Evolutionary conservation across 2,888 invertebrate genomes (phyloP).

Genomic region (Cheilosia urbana): DNA sequence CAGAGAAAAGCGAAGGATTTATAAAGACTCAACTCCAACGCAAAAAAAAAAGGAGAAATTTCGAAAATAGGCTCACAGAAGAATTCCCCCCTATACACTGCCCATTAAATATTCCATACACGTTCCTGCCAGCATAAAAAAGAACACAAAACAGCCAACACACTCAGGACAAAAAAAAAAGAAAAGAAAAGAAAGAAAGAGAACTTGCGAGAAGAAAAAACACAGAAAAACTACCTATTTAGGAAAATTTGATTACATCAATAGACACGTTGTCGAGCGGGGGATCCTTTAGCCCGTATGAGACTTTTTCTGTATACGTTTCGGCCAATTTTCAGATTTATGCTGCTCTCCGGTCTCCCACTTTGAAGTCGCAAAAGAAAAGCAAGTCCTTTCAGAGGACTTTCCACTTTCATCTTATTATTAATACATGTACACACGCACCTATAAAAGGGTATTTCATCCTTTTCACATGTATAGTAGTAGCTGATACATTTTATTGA

Average conservation of each 20-base stretch:
- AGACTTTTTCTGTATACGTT: slow-evolving; percentile 15
- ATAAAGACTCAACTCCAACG: slow-evolving; percentile 17
- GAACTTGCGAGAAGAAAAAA: slow-evolving; percentile 13
- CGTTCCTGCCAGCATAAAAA: slow-evolving; percentile 26
- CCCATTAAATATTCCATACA: slow-evolving; percentile 52
- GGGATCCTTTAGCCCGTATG: slow-evolving; percentile 31
- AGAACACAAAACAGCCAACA: neutral
- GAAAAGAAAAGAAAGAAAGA: neutral
- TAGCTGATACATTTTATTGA: slow-evolving; percentile 58
- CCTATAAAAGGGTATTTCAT: slow-evolving; percentile 47
- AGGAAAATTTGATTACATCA: slow-evolving; percentile 74
- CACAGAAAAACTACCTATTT: slow-evolving; percentile 47
- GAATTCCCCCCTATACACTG: neutral
- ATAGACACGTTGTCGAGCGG: slow-evolving; percentile 67
- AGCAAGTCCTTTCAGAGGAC: slow-evolving; percentile 56
- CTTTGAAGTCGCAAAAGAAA: slow-evolving; percentile 66
- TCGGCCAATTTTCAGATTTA: slow-evolving; percentile 67
- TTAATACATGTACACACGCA: slow-evolving; percentile 52
- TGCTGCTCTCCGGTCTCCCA: slow-evolving; percentile 26
- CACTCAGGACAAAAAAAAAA: neutral
- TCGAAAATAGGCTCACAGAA: slow-evolving; percentile 13
- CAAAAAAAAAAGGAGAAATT: neutral
- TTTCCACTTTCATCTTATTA: slow-evolving; percentile 71
- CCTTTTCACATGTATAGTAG: slow-evolving; percentile 44
- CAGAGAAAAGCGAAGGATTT: slow-evolving; percentile 38